Conservation (phyloP, 2,888 invertebrate genomes). For the Drosophila testacea region DNA sequence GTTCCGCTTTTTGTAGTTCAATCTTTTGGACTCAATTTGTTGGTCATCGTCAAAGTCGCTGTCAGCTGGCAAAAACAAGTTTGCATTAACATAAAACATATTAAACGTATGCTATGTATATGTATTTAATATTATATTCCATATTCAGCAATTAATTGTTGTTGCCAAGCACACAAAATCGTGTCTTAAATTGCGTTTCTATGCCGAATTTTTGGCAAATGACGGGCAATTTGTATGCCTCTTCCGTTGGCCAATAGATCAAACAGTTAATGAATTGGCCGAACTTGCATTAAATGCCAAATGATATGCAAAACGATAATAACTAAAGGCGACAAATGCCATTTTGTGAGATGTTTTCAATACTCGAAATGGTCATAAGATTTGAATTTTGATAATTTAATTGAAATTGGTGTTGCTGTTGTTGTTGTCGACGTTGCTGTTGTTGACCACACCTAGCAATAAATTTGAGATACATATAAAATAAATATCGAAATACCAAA, state of each 20-base stretch:
- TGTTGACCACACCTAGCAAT: slow-evolving; percentile 67
- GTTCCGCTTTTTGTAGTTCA: slow-evolving; percentile 7
- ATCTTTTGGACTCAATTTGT: slow-evolving; percentile 6
- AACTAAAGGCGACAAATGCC: slow-evolving; percentile 22
- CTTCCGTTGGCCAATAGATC: slow-evolving; percentile 32
- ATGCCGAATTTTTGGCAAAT: slow-evolving; percentile 8
- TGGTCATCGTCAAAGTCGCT: slow-evolving; percentile 8
- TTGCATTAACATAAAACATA: slow-evolving; percentile 14
- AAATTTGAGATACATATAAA: slow-evolving; percentile 56
- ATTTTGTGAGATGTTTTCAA: slow-evolving; percentile 27
- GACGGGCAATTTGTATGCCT: slow-evolving; percentile 38
- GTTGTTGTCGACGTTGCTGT: slow-evolving; percentile 35
- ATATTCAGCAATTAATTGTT: slow-evolving; percentile 18
- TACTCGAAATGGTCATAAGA: slow-evolving; percentile 47
- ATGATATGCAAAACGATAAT: slow-evolving; percentile 25
- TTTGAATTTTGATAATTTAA: slow-evolving; percentile 66
- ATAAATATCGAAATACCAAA: slow-evolving; percentile 60
- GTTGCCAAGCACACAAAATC: slow-evolving; percentile 28
- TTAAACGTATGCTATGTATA: neutral
- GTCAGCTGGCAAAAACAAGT: slow-evolving; percentile 37
- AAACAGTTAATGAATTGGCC: slow-evolving; percentile 29
- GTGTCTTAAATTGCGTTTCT: slow-evolving; percentile 14
- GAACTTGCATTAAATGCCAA: slow-evolving; percentile 23
- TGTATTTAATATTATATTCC: slow-evolving; percentile 3
- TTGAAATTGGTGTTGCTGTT: slow-evolving; percentile 38